Conservation (phyloP, 2,888 invertebrate species). For the Drosophila mettleri region DNA sequence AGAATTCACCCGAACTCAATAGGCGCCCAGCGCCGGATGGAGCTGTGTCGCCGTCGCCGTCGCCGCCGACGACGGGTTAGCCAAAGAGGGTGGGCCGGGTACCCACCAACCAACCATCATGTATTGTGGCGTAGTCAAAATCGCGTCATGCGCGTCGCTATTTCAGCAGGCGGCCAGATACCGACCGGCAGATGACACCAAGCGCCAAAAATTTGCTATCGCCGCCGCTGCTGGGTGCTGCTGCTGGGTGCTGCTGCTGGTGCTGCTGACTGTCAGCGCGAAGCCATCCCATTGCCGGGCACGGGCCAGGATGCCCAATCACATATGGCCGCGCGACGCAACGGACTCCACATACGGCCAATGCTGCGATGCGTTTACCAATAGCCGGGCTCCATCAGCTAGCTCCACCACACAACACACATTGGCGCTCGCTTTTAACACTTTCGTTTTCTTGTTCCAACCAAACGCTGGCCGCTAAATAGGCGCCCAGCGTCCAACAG, state of each 20-base stretch:
- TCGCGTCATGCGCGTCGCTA: constrained; percentile 85
- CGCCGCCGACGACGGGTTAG: constrained; percentile 22
- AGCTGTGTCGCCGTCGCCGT: constrained; percentile 4
- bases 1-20: constrained; percentile 85
- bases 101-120: too few species aligned
- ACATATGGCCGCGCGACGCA: constrained; percentile 63
- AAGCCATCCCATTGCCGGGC: constrained; percentile 31
- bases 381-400: constrained; percentile 41
- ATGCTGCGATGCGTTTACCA: constrained; percentile 46
- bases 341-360: constrained; percentile 63
- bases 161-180: constrained; percentile 78
- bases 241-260: background rate
- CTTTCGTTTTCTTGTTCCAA: constrained; percentile 86
- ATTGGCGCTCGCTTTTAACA: constrained; percentile 66
- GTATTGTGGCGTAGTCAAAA: constrained; percentile 58
- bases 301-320: constrained; percentile 60
- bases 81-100: constrained; percentile 10
- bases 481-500: constrained; percentile 80
- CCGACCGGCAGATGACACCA: constrained; percentile 3
- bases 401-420: too few species aligned
- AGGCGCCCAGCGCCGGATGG: constrained; percentile 73
- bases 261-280: background rate
- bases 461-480: constrained; percentile 85
- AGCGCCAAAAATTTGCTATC: too few species aligned
- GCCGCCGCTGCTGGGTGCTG: background rate